Evolutionary conservation across 2,113 vertebrate genomes (phyloP).

Genomic region (Crotalus tigris): DNA sequence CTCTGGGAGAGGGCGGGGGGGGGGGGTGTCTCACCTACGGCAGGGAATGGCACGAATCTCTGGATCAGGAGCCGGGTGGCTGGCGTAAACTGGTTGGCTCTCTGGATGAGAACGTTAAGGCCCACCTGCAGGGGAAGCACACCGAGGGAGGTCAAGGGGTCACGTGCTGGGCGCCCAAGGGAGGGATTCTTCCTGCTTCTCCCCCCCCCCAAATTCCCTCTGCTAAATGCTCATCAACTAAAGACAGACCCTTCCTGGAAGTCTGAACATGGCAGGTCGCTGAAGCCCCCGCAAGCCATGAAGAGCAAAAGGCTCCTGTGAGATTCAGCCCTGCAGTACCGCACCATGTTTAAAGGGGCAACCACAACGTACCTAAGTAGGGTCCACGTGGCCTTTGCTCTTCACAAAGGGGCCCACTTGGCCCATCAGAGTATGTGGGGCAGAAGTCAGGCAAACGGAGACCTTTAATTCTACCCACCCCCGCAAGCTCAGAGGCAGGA

Average conservation of each 20-base stretch:
- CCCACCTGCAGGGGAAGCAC: slow-evolving; percentile 75
- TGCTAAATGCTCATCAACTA: background rate
- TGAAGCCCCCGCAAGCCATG: background rate
- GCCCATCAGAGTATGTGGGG: no score
- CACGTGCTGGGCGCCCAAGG: background rate
- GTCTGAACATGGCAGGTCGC: background rate
- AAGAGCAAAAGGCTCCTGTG: background rate
- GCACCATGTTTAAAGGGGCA: background rate
- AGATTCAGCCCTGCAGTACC: background rate
- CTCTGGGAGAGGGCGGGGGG: background rate
- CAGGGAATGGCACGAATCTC: slow-evolving; percentile 91
- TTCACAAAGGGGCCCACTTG: background rate
- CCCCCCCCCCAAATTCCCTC: background rate
- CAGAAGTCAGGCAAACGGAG: background rate
- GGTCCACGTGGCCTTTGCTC: no score
- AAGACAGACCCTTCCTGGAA: background rate
- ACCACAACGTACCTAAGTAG: rapidly evolving
- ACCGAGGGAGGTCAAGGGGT: background rate
- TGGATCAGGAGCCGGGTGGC: slow-evolving; percentile 85
- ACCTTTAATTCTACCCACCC: background rate
- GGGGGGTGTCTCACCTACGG: slow-evolving; percentile 79
- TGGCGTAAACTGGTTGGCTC: slow-evolving; percentile 82
- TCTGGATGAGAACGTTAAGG: slow-evolving; percentile 87
- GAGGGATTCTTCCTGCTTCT: background rate
- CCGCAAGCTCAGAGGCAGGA: background rate